phyloP scores from a whole-genome alignment of 2,113 vertebrate genomes.

The Dolichallabes microphthalmus region DNA sequence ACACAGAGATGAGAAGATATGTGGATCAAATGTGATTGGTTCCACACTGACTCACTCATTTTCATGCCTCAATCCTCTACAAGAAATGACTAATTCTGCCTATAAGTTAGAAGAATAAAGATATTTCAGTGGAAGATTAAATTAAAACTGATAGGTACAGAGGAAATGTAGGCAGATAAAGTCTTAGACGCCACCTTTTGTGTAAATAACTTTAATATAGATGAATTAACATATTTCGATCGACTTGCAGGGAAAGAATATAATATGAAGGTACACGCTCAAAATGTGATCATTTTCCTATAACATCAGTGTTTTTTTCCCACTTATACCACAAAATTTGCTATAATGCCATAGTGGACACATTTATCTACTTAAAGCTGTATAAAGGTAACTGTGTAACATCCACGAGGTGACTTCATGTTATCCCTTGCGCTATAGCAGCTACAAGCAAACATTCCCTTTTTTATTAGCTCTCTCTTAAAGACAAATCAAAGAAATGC shows the following conservation, averaged over 20 bases:
- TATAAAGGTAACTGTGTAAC: too few relatives aligned
- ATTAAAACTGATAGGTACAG: conserved; percentile 52
- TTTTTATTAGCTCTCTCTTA: too few relatives aligned
- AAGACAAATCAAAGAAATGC: too few relatives aligned
- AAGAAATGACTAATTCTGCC: conserved; percentile 62
- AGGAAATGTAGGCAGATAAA: background rate
- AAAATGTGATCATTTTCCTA: too few relatives aligned
- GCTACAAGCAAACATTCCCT: too few relatives aligned
- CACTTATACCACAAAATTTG: too few relatives aligned
- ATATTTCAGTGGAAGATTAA: conserved; percentile 57
- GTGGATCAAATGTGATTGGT: conserved; percentile 71
- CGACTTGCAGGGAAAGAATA: background rate
- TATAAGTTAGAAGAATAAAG: conserved; percentile 55
- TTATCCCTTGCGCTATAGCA: background rate
- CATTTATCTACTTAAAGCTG: too few relatives aligned
- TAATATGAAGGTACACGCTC: background rate
- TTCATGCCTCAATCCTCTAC: conserved; percentile 60
- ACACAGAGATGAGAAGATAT: conserved; percentile 61
- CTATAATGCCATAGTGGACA: too few relatives aligned
- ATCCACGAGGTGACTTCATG: background rate
- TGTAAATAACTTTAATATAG: background rate
- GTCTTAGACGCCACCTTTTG: background rate
- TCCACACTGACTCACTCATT: conserved; percentile 59
- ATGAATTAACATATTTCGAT: background rate
- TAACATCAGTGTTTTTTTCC: too few relatives aligned